Evolutionary conservation across 2,113 vertebrate genomes (phyloP).

Genomic region (Heterochromis multidens): DNA sequence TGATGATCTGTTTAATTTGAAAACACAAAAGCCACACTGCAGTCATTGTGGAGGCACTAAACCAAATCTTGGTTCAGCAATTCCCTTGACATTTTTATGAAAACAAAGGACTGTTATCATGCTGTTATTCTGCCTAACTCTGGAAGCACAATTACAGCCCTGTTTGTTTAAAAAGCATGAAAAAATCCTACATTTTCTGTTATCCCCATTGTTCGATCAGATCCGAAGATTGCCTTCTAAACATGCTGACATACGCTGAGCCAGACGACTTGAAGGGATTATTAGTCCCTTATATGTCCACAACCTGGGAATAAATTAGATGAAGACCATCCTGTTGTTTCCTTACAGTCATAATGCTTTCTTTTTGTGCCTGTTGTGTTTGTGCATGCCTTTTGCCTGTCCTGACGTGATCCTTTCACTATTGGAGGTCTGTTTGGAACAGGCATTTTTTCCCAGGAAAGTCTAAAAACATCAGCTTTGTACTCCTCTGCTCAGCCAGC

Average conservation of each 20-base stretch:
- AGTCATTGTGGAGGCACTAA: not conserved
- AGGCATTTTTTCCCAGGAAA: not conserved
- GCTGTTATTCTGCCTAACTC: not conserved
- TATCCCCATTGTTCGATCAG: conserved; percentile 9
- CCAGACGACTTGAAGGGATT: not conserved
- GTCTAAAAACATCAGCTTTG: conserved; percentile 40
- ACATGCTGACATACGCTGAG: not conserved
- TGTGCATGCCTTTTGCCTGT: not conserved
- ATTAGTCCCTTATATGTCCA: not conserved
- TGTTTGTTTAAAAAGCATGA: conserved; percentile 5
- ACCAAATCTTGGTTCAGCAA: not conserved
- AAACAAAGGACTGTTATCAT: not conserved
- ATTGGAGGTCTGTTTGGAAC: not conserved
- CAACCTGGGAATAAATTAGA: not conserved
- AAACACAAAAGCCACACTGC: not conserved
- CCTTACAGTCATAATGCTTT: not conserved
- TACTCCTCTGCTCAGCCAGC: not conserved
- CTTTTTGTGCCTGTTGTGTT: not conserved
- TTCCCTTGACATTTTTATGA: not conserved
- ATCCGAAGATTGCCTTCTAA: not conserved
- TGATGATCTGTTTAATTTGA: not conserved
- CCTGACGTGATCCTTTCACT: not conserved
- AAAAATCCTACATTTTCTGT: not conserved
- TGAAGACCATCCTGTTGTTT: not conserved
- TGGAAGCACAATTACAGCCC: not conserved